Conservation (phyloP, 2,113 vertebrate species). For the Platysteira castanea region DNA sequence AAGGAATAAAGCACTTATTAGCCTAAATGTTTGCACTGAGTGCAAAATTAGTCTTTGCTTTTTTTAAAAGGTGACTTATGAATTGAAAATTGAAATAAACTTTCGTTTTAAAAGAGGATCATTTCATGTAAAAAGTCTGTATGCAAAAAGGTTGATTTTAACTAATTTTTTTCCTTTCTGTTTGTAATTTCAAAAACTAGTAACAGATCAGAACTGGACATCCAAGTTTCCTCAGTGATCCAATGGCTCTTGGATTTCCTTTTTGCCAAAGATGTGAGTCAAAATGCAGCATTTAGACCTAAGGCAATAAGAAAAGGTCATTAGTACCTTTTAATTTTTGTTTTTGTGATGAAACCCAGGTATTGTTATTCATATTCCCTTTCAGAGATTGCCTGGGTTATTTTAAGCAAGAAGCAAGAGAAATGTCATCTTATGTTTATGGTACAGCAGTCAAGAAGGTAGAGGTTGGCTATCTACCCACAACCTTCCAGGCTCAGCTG, state of each 20-base stretch:
- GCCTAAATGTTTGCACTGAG: not conserved
- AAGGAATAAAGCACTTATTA: not conserved
- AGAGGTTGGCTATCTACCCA: not conserved
- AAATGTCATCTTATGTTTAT: not conserved
- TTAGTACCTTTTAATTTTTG: not conserved
- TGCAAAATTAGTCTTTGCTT: not conserved
- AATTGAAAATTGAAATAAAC: not conserved
- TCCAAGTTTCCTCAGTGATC: not conserved
- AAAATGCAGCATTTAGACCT: not conserved
- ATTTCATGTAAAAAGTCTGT: not conserved
- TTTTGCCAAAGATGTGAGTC: not conserved
- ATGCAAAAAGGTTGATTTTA: not conserved
- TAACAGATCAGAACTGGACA: not conserved
- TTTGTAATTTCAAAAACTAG: not conserved
- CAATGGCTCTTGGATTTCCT: not conserved
- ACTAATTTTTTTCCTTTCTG: not conserved
- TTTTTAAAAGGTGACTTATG: not conserved
- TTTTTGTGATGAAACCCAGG: not conserved
- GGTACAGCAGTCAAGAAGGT: not conserved
- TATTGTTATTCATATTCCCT: not conserved
- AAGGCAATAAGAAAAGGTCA: not conserved
- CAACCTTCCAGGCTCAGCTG: not conserved
- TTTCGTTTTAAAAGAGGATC: not conserved
- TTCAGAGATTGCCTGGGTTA: not conserved
- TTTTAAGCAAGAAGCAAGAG: not conserved